Evolutionary conservation across 53 echinoderm and acorn worm species (phyloP).

Genomic region (Mesocentrotus franciscanus): DNA sequence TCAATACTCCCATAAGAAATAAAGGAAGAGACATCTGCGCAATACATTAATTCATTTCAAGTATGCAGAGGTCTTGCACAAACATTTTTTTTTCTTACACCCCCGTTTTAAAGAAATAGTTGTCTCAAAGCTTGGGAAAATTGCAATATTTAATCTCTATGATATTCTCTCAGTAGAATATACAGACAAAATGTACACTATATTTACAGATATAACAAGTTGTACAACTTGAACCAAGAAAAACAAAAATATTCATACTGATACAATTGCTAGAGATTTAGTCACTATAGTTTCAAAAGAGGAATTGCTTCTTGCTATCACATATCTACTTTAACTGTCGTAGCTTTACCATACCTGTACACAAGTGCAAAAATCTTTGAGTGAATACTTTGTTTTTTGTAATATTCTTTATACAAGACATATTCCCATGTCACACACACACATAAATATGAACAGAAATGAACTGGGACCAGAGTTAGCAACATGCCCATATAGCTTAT

Average conservation of each 20-base stretch:
- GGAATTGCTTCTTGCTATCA: conserved; percentile 48
- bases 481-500: conserved; percentile 29
- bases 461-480: conserved; percentile 30
- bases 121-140: conserved; percentile 59
- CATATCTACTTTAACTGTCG: conserved; percentile 29
- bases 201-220: conserved; percentile 70
- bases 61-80: conserved; percentile 59
- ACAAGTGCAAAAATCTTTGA: conserved; percentile 62
- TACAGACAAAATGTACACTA: conserved; percentile 71
- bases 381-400: conserved; percentile 55
- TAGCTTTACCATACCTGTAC: conserved; percentile 60
- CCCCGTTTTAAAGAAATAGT: conserved; percentile 53
- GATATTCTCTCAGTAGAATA: conserved; percentile 68
- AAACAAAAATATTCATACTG: conserved; percentile 64
- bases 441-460: conserved; percentile 50
- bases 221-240: conserved; percentile 68
- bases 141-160: conserved; percentile 69
- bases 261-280: conserved; percentile 57
- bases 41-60: conserved; percentile 61
- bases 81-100: conserved; percentile 46
- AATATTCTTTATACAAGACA: conserved; percentile 61
- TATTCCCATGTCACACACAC: conserved; percentile 65
- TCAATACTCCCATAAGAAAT: conserved; percentile 59
- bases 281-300: conserved; percentile 65
- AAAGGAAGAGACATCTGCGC: conserved; percentile 60